Conservation (phyloP, 2,797 vertebrate genomes). For the Cuculus canorus region DNA sequence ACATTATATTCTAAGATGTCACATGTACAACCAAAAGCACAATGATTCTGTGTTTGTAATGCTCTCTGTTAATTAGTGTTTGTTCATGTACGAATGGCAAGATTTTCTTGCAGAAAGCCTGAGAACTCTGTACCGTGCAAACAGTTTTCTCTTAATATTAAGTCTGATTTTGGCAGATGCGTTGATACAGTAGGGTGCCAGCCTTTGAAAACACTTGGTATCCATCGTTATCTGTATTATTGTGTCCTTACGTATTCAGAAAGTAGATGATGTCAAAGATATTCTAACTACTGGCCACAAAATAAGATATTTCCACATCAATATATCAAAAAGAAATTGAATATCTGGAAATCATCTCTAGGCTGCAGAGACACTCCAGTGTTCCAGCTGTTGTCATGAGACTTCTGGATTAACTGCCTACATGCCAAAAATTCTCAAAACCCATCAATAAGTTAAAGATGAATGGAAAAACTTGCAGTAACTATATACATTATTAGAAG, state of each 20-base stretch:
- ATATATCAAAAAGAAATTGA: not conserved
- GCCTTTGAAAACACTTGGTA: not conserved
- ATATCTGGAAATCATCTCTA: not conserved
- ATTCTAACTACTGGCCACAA: not conserved
- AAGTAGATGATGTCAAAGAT: not conserved
- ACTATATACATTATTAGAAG: constrained; percentile 30
- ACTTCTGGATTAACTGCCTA: not conserved
- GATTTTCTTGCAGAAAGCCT: not conserved
- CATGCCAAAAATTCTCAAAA: constrained; percentile 32
- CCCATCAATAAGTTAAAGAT: constrained; percentile 34
- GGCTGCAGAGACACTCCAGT: not conserved
- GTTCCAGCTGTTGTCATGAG: not conserved
- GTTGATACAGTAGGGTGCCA: not conserved
- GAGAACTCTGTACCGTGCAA: not conserved
- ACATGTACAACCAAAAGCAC: not conserved
- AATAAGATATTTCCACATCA: not conserved
- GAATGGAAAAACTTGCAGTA: constrained; percentile 4
- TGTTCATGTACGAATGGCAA: not conserved
- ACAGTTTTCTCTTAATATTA: not conserved
- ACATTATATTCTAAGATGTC: not conserved
- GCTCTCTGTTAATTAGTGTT: not conserved
- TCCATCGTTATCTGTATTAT: not conserved
- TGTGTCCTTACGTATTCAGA: not conserved
- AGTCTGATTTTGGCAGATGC: not conserved
- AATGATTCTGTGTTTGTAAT: not conserved